phyloP scores from a whole-genome alignment of 2,113 vertebrate species.

The Heterotis niloticus region DNA sequence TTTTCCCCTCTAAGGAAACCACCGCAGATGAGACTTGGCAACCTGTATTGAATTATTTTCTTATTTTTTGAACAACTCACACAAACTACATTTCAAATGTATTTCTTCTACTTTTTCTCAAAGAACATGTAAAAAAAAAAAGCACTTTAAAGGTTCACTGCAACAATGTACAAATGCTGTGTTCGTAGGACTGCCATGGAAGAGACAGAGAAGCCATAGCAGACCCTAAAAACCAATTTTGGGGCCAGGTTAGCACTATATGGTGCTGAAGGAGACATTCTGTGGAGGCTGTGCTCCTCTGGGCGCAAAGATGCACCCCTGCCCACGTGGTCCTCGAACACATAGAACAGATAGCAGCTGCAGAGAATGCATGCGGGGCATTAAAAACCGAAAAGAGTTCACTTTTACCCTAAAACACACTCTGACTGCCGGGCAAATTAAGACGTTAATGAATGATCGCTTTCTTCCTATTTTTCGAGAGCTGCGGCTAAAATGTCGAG shows the following conservation, averaged over 20 bases:
- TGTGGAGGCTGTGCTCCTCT: background rate
- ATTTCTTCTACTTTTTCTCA: too few relatives aligned
- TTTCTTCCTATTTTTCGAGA: background rate
- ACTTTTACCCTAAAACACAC: background rate
- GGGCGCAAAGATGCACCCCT: constrained; percentile 2
- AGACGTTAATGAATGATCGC: background rate
- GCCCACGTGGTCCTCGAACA: background rate
- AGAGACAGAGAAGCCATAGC: background rate
- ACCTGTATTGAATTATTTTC: too few relatives aligned
- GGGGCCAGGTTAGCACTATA: constrained; percentile 3
- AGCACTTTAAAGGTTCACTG: too few relatives aligned
- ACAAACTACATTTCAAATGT: too few relatives aligned
- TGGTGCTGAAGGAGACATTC: background rate
- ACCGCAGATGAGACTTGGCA: too few relatives aligned
- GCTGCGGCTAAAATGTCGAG: background rate
- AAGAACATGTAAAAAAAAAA: too few relatives aligned
- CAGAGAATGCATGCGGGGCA: too few relatives aligned
- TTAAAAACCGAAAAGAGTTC: too few relatives aligned
- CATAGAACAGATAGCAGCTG: constrained; percentile 14
- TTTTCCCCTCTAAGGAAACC: too few relatives aligned
- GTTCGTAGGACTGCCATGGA: too few relatives aligned
- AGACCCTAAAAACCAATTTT: constrained; percentile 9
- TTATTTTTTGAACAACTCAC: too few relatives aligned
- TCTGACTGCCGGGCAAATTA: background rate
- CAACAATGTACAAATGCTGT: too few relatives aligned